phyloP scores from a whole-genome alignment of 2,797 vertebrate genomes.

The Leucoraja ocellata region DNA sequence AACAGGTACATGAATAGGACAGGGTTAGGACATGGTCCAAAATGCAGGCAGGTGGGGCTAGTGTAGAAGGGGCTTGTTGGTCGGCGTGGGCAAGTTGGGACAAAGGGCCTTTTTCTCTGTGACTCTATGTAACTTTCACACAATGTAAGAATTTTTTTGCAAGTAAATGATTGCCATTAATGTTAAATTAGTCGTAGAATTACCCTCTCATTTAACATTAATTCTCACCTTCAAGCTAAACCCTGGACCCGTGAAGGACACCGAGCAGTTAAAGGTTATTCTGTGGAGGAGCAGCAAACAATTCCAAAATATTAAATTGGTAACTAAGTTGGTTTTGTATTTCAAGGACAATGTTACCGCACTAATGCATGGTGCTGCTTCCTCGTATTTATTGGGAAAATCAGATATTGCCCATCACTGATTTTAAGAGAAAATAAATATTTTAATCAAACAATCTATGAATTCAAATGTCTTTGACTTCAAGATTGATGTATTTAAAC shows the following conservation, averaged over 20 bases:
- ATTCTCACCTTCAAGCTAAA: neutral
- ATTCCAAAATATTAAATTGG: neutral
- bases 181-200: constrained; percentile 2
- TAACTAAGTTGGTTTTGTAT: neutral
- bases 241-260: neutral
- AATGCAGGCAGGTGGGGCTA: too few species aligned
- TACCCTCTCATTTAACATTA: neutral
- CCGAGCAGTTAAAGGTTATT: neutral
- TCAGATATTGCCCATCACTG: neutral
- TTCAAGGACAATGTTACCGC: neutral
- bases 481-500: neutral
- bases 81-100: too few species aligned
- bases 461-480: neutral
- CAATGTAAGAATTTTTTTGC: neutral
- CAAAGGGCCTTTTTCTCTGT: too few species aligned
- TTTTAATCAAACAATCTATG: neutral
- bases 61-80: too few species aligned
- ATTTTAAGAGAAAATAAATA: neutral
- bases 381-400: neutral
- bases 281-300: neutral
- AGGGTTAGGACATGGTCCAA: too few species aligned
- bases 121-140: too few species aligned
- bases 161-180: constrained; percentile 3
- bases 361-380: neutral
- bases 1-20: too few species aligned